Evolutionary conservation across 1,140 invertebrate species (phyloP).

Genomic region (Scylla paramamosain): DNA sequence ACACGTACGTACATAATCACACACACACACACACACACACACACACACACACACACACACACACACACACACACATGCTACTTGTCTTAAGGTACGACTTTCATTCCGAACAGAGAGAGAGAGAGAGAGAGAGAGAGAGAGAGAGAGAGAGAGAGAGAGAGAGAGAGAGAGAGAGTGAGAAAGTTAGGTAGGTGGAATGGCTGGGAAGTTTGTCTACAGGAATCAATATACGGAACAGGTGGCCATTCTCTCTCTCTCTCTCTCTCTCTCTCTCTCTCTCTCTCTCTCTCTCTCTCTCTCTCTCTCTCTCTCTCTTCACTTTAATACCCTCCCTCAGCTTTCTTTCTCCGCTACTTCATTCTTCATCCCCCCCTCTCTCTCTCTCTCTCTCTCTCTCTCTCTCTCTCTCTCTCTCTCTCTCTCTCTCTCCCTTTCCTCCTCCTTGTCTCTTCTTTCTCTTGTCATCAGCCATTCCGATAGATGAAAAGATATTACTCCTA

Average conservation of each 20-base stretch:
- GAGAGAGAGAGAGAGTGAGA: slow-evolving; percentile 27
- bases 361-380: neutral
- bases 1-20: slow-evolving; percentile 49
- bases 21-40: slow-evolving; percentile 37
- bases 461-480: neutral
- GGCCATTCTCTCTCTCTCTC: neutral
- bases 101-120: neutral
- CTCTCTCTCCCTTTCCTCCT: neutral
- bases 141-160: slow-evolving; percentile 56
- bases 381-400: neutral
- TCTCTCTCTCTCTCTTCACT: slow-evolving; percentile 40
- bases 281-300: slow-evolving; percentile 35
- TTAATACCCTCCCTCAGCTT: neutral
- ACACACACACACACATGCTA: neutral
- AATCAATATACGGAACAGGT: slow-evolving; percentile 30
- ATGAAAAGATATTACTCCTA: neutral
- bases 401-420: neutral
- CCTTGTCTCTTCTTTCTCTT: neutral
- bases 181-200: neutral
- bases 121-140: slow-evolving; percentile 46
- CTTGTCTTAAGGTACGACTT: neutral
- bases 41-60: neutral
- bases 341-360: neutral
- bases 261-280: slow-evolving; percentile 32
- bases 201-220: neutral